Base-by-base conservation (phyloP, 2,113 vertebrate genomes). In the Electrona antarctica region DNA sequence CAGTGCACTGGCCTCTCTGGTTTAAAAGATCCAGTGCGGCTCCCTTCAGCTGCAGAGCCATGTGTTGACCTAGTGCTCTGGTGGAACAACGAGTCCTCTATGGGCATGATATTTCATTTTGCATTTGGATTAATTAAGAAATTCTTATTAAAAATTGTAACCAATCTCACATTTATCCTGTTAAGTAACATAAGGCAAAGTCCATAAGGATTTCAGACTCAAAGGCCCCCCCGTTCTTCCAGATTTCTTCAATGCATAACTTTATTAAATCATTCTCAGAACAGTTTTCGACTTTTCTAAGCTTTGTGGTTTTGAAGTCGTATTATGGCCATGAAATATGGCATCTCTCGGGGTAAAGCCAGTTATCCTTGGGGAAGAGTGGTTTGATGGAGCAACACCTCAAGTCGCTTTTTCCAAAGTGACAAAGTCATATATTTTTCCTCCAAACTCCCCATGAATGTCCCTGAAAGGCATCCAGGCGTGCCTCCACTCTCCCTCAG, bases 91-190 rank as follows among this genome's bases (percentile, higher is more conserved):
- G 69, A 88, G 83, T 83, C 85, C 92, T 92, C 90, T 70, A 65
- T 33, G 85, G 89, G 82, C 90, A 92, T 88, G 78, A 81, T 83
- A 90, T 73, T 88, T 69, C 86, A 89, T 83, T 91, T 87, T 88
- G 64, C 88, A 87, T 89, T 86, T 83, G 86, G 92, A 92, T 93
- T 93, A 92, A 93, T 93, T 93, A 93, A 92, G 88, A 87, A 89
- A 91, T 82, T 88, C 88, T 73, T 86, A 92, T 92, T 93, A 92
- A 92, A 84, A 92, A 88, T 78, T 83, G 83, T 85, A 89, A 91
- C 87, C 77, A 90, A 88, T 85, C 89, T 83, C 80, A 71, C 73
- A 85, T 88, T 91, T 88, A 91, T 91, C 89, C 88, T 82, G 88
- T 89, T 88, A 90, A 85, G 85, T 89, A 92, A 90, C 91, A 88